Percentiles rank a stretch among this genome's conserved stretches.
These are phyloP conservation scores for Crotalus helleri DNA, from an alignment of 2,113 vertebrate genomes.

Conservation along the genomic window DNA sequence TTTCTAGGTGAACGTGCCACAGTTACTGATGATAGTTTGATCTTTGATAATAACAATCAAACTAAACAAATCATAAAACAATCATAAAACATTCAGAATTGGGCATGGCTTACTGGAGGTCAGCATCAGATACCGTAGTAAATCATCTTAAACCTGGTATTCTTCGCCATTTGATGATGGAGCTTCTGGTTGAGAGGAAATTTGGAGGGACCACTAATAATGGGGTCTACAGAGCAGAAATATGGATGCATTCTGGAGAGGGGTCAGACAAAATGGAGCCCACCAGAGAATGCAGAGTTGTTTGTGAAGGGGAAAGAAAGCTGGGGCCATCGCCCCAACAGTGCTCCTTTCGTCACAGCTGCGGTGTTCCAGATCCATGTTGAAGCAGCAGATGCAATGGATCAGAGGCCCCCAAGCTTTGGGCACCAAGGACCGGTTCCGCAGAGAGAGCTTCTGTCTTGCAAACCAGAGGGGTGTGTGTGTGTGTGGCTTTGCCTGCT, in stretches of 20 bases:
- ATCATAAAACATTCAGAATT: background rate
- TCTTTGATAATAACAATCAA: too few relatives aligned
- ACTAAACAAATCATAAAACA: background rate
- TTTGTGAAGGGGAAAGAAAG: background rate
- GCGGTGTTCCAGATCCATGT: background rate
- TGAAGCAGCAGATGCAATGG: too few relatives aligned
- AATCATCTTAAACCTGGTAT: too few relatives aligned
- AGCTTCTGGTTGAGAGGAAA: too few relatives aligned
- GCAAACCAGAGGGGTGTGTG: too few relatives aligned
- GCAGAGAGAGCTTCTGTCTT: too few relatives aligned
- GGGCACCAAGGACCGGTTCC: too few relatives aligned
- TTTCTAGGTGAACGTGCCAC: background rate
- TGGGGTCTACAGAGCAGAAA: background rate
- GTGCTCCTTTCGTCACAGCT: fast-evolving
- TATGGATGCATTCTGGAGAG: background rate
- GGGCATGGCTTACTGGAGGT: background rate
- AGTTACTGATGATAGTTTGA: too few relatives aligned
- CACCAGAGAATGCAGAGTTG: background rate
- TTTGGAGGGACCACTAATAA: background rate
- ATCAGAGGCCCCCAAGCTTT: background rate
- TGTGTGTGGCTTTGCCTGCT: too few relatives aligned
- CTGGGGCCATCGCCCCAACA: background rate
- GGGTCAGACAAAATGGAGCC: background rate
- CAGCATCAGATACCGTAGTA: too few relatives aligned
- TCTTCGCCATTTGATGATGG: too few relatives aligned